These are phyloP conservation scores for Ophion slaviceki DNA, from an alignment of 2,888 invertebrate species.

Conservation along the genomic window DNA sequence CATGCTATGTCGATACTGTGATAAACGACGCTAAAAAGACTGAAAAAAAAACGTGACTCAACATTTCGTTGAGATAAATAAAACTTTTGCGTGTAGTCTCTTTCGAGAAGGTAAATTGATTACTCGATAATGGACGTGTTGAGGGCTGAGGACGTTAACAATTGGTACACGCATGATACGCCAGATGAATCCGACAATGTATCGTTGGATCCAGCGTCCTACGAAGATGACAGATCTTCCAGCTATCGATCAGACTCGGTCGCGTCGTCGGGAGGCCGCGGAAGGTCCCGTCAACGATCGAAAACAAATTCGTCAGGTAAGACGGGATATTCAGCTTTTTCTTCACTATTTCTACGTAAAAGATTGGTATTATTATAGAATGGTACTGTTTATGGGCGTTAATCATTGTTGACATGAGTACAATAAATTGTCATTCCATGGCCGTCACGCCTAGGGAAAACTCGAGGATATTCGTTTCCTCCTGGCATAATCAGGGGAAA, in stretches of 20 bases:
- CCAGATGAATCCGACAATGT: conserved; percentile 1
- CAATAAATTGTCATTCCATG: too few species aligned
- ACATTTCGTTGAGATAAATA: background rate
- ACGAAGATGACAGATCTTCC: conserved; percentile 43
- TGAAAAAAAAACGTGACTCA: background rate
- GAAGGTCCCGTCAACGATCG: conserved; percentile 18
- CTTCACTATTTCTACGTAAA: background rate
- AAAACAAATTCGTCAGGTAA: conserved; percentile 42
- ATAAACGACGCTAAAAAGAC: background rate
- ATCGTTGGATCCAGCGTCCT: conserved; percentile 16
- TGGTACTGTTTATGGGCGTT: background rate
- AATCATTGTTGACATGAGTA: background rate
- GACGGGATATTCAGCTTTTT: background rate
- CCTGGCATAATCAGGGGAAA: too few species aligned
- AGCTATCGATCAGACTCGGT: conserved; percentile 32
- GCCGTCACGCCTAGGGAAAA: too few species aligned
- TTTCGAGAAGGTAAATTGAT: background rate
- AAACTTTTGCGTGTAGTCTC: background rate
- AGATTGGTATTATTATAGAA: background rate
- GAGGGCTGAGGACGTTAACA: conserved; percentile 30
- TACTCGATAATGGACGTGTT: conserved; percentile 4
- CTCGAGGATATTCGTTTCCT: too few species aligned
- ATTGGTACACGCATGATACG: background rate
- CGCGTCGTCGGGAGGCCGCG: background rate
- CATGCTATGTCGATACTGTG: background rate